Conservation (phyloP, 2,888 invertebrate genomes). For the Antheraea yamamai region DNA sequence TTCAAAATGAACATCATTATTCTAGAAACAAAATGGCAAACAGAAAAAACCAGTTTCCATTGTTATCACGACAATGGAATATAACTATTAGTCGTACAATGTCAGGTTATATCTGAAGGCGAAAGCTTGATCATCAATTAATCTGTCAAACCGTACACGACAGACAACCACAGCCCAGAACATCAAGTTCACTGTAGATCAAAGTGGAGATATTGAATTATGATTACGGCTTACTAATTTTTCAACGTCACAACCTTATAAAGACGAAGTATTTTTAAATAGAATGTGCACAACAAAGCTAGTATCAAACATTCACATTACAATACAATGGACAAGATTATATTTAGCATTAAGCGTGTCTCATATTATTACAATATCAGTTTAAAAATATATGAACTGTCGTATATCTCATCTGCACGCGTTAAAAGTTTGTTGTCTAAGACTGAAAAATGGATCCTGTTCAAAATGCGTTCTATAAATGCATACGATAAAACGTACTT, state of each 20-base stretch:
- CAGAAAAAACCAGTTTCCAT: conserved; percentile 30
- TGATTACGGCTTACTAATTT: conserved; percentile 10
- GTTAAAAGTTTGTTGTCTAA: background rate
- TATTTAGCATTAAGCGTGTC: background rate
- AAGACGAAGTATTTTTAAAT: background rate
- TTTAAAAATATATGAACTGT: background rate
- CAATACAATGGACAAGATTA: background rate
- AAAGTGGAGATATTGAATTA: conserved; percentile 1
- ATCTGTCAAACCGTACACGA: conserved; percentile 58
- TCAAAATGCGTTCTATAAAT: background rate
- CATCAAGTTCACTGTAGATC: conserved; percentile 5
- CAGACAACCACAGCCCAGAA: conserved; percentile 27
- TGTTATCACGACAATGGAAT: conserved; percentile 39
- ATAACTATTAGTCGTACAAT: conserved; percentile 50
- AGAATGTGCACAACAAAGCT: background rate
- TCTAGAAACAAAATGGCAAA: background rate
- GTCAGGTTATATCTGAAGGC: conserved; percentile 48
- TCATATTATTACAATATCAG: background rate
- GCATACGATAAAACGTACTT: too few species aligned
- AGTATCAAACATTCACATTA: background rate
- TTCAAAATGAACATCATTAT: background rate
- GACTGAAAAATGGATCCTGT: background rate
- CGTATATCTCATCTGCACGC: too few species aligned
- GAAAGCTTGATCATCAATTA: conserved; percentile 62
- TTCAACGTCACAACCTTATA: conserved; percentile 2